Percentiles rank a stretch among this genome's conserved stretches.
Conservation (phyloP, 1,140 invertebrate species). For the Caenorhabditis remanei region DNA sequence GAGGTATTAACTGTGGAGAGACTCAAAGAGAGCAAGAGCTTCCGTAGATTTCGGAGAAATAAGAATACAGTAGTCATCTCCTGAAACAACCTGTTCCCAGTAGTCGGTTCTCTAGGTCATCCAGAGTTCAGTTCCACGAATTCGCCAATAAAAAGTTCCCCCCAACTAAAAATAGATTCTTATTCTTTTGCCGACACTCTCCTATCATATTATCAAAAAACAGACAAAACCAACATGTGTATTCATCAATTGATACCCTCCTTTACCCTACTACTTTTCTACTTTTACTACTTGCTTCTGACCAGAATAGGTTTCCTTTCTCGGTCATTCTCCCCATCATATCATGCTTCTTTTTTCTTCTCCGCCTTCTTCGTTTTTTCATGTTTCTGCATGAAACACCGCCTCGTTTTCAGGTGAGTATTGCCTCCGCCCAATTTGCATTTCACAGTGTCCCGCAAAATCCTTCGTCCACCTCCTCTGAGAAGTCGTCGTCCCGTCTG, state of each 20-base stretch:
- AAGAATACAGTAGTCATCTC: too few species aligned
- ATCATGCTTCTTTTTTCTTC: neutral
- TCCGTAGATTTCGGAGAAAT: neutral
- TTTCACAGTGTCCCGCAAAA: conserved; percentile 25
- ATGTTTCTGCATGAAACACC: neutral
- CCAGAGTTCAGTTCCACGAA: neutral
- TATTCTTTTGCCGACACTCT: neutral
- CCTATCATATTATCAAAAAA: neutral
- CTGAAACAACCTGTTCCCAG: too few species aligned
- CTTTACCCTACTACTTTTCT: too few species aligned
- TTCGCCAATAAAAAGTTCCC: neutral
- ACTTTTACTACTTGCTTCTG: too few species aligned
- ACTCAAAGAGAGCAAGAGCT: too few species aligned
- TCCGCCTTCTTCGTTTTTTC: neutral
- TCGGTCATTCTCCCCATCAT: conserved; percentile 17
- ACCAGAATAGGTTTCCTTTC: too few species aligned
- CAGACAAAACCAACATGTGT: neutral
- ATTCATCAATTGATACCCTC: too few species aligned
- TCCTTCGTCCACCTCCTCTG: neutral
- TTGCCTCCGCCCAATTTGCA: conserved; percentile 26
- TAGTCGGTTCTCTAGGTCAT: neutral
- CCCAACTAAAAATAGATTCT: neutral
- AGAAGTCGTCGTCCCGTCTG: neutral
- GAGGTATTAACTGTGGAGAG: too few species aligned
- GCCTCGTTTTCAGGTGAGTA: conserved; percentile 15